Conservation (phyloP, 2,797 vertebrate species). For the Antrozous pallidus region DNA sequence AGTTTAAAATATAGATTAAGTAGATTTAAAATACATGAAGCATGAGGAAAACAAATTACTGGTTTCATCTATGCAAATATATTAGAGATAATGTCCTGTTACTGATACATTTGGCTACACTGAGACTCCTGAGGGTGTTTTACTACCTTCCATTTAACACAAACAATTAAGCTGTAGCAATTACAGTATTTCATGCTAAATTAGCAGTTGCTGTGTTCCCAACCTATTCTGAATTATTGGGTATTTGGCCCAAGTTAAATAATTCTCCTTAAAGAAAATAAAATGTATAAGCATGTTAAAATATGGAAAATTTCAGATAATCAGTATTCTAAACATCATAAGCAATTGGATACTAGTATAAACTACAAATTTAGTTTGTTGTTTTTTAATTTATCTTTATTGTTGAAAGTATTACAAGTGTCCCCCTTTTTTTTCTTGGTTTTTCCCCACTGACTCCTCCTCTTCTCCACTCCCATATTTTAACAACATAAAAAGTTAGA, state of each 20-base stretch:
- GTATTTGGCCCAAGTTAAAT: neutral
- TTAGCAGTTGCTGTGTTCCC: constrained; percentile 45
- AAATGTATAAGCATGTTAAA: constrained; percentile 30
- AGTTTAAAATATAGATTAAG: constrained; percentile 55
- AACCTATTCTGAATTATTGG: constrained; percentile 21
- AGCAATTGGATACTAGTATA: neutral
- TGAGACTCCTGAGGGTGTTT: constrained; percentile 26
- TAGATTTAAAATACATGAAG: constrained; percentile 56
- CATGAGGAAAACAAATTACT: constrained; percentile 57
- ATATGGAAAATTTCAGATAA: constrained; percentile 15
- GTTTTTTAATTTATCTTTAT: no score
- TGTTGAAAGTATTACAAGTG: no score
- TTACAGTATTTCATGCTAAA: constrained; percentile 51
- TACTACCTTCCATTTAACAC: constrained; percentile 49
- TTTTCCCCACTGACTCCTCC: no score
- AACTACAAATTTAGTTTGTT: neutral
- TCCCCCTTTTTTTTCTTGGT: no score
- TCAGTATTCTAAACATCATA: constrained; percentile 18
- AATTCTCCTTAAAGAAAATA: constrained; percentile 43
- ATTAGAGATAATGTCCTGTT: constrained; percentile 40
- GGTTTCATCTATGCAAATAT: constrained; percentile 35
- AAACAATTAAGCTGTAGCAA: constrained; percentile 49
- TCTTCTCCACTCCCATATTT: no score
- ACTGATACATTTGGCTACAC: constrained; percentile 28
- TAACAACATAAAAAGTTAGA: no score